Percentiles rank a stretch among this genome's conserved stretches.
phyloP scores from a whole-genome alignment of 1,140 invertebrate species.

The Eurosta solidaginis region DNA sequence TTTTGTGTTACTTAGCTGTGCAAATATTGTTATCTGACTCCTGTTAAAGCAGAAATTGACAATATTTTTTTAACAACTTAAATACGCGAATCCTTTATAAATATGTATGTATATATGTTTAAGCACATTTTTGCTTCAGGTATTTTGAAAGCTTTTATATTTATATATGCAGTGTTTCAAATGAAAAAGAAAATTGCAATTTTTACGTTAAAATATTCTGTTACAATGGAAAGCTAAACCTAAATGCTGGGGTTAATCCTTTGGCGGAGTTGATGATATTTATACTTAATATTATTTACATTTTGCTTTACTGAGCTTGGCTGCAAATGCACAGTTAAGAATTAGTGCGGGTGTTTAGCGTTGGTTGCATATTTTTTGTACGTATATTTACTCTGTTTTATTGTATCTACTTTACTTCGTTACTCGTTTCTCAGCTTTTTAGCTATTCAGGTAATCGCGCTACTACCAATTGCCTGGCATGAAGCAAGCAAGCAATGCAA shows the following conservation, averaged over 20 bases:
- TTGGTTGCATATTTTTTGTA: background rate
- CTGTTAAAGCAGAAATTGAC: background rate
- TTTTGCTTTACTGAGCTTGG: background rate
- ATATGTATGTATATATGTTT: too few species aligned
- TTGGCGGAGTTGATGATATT: background rate
- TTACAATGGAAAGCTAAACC: background rate
- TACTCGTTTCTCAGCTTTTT: background rate
- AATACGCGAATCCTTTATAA: background rate
- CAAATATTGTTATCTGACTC: background rate
- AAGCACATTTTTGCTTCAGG: too few species aligned
- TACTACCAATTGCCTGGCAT: background rate
- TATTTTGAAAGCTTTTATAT: too few species aligned
- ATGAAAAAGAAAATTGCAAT: background rate
- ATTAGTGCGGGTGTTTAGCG: background rate
- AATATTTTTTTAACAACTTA: background rate
- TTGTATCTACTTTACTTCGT: too few species aligned
- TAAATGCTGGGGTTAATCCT: background rate
- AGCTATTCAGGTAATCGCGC: background rate
- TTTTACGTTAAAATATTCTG: conserved; percentile 1
- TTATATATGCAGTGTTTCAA: background rate
- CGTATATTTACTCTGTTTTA: background rate
- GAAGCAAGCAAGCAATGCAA: background rate
- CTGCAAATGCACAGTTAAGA: background rate
- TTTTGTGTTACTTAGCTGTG: background rate
- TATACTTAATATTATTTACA: background rate